Evolutionary conservation across 2,888 invertebrate genomes (phyloP).

Genomic region (Beris chalybata): DNA sequence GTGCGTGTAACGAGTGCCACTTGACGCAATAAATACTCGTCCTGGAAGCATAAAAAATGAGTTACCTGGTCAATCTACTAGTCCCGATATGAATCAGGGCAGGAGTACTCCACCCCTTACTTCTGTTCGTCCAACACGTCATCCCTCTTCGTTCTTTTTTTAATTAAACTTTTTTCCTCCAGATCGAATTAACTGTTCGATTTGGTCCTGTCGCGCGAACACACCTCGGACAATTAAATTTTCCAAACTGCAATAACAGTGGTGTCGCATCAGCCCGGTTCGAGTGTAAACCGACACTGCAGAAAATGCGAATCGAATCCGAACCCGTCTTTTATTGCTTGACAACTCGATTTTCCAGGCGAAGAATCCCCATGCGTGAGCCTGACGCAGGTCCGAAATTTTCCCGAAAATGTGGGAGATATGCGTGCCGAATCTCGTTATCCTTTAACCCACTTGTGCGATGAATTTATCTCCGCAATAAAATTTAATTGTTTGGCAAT

Average conservation of each 20-base stretch:
- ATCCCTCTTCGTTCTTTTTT: not conserved
- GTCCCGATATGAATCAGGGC: too few species aligned
- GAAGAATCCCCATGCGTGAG: too few species aligned
- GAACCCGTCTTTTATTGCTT: conserved; percentile 13
- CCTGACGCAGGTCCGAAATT: not conserved
- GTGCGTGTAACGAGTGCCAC: not conserved
- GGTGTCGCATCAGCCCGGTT: not conserved
- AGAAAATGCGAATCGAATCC: not conserved
- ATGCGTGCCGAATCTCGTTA: not conserved
- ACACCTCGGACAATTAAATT: conserved; percentile 13
- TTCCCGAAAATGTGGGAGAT: not conserved
- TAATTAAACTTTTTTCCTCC: not conserved
- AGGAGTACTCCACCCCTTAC: not conserved
- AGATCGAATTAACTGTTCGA: not conserved
- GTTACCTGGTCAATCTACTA: too few species aligned
- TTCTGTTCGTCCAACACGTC: not conserved
- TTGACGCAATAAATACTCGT: too few species aligned
- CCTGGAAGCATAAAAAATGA: too few species aligned
- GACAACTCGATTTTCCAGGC: not conserved
- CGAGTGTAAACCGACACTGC: not conserved
- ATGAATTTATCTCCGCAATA: conserved; percentile 6
- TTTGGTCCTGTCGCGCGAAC: not conserved
- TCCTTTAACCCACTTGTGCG: not conserved
- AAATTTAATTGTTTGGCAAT: not conserved
- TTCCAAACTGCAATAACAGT: not conserved